These are phyloP conservation scores for Orthonevra nobilis DNA, from an alignment of 2,888 invertebrate species.

Conservation along the genomic window DNA sequence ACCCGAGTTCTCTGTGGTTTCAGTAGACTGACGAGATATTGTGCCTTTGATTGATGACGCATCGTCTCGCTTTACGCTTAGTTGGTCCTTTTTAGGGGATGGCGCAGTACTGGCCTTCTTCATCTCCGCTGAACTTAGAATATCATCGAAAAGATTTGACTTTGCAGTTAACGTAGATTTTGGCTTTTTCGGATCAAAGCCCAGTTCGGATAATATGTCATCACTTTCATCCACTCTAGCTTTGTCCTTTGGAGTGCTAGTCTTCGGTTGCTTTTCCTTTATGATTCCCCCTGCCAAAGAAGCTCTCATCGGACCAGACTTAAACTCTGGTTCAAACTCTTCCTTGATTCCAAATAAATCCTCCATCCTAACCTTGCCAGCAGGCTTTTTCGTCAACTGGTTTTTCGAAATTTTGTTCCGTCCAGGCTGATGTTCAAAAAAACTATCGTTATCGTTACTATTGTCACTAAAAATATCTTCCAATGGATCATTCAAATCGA, in stretches of 20 bases:
- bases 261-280: conserved; percentile 48
- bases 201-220: conserved; percentile 77
- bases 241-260: conserved; percentile 73
- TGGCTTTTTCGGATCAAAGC: conserved; percentile 79
- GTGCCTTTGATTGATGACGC: conserved; percentile 70
- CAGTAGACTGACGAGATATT: conserved; percentile 79
- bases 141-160: conserved; percentile 78
- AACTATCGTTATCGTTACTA: conserved; percentile 87
- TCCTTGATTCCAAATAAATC: conserved; percentile 79
- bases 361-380: conserved; percentile 75
- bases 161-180: conserved; percentile 73
- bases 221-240: conserved; percentile 72
- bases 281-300: conserved; percentile 5
- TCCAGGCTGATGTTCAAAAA: conserved; percentile 82
- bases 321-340: conserved; percentile 72
- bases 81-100: conserved; percentile 50
- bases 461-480: conserved; percentile 85
- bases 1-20: conserved; percentile 77
- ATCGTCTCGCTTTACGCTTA: conserved; percentile 61
- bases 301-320: conserved; percentile 44
- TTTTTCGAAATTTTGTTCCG: conserved; percentile 40
- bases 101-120: conserved; percentile 73
- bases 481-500: conserved; percentile 84
- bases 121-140: conserved; percentile 73
- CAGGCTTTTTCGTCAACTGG: conserved; percentile 56